phyloP scores from a whole-genome alignment of 2,113 vertebrate species.

The Tapirus terrestris region DNA sequence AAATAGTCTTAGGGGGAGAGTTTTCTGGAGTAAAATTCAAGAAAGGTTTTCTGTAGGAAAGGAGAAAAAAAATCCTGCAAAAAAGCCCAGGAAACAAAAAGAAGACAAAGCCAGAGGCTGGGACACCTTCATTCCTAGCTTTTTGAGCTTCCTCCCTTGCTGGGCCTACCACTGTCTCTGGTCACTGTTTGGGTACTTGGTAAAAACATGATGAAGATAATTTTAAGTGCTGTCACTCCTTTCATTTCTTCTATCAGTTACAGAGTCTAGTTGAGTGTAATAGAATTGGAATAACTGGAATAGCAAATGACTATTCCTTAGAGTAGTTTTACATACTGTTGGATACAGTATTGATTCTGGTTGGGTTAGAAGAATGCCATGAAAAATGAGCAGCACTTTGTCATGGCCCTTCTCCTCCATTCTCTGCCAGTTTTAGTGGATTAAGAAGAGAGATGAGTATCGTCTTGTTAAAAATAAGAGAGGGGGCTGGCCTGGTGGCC shows the following conservation, averaged over 20 bases:
- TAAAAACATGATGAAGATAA: neutral
- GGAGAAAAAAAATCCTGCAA: neutral
- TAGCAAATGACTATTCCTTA: neutral
- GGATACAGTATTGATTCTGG: neutral
- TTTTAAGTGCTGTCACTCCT: neutral
- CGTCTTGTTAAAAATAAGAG: neutral
- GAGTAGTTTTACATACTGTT: neutral
- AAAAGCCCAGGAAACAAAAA: neutral
- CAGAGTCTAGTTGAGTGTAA: neutral
- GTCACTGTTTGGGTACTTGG: neutral
- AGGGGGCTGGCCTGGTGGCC: too few relatives aligned
- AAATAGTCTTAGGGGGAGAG: neutral
- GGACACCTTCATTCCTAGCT: neutral
- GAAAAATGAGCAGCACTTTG: neutral
- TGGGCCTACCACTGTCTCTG: neutral
- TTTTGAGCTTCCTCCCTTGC: neutral
- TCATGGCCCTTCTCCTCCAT: neutral
- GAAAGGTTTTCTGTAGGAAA: neutral
- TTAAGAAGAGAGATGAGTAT: neutral
- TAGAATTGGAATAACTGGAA: neutral
- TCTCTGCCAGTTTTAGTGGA: neutral
- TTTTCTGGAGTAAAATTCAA: neutral
- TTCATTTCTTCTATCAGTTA: neutral
- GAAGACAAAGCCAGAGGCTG: neutral
- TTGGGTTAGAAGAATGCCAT: neutral